Conservation (phyloP, 1,140 invertebrate species). For the Drosophila sproati region DNA sequence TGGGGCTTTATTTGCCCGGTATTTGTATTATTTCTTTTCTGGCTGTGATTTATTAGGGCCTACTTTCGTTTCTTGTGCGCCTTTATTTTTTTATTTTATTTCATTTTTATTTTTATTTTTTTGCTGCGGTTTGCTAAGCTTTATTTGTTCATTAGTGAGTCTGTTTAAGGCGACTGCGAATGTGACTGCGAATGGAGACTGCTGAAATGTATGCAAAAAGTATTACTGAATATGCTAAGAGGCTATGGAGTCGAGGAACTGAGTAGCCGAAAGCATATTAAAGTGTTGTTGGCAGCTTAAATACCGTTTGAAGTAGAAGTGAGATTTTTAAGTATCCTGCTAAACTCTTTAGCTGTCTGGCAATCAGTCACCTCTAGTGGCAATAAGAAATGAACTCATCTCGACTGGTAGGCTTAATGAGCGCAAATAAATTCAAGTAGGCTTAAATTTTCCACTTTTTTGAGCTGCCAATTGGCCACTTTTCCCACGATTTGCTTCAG, state of each 20-base stretch:
- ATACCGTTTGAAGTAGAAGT: constrained; percentile 14
- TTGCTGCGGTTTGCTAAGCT: constrained; percentile 59
- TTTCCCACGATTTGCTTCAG: constrained; percentile 28
- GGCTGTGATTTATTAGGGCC: constrained; percentile 70
- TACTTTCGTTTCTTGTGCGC: constrained; percentile 23
- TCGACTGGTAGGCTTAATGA: constrained; percentile 74
- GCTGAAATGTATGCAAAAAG: constrained; percentile 34
- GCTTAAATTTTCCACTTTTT: constrained; percentile 76
- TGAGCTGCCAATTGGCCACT: constrained; percentile 50
- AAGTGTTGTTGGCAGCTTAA: constrained; percentile 21
- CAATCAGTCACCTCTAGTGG: constrained; percentile 38
- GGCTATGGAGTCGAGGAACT: no score
- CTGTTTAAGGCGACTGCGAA: constrained; percentile 23
- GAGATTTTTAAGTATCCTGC: constrained; percentile 24
- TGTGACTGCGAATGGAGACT: no score
- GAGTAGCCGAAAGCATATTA: background rate
- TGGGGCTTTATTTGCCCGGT: constrained; percentile 39
- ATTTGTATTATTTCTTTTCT: constrained; percentile 70
- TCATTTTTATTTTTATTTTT: constrained; percentile 13
- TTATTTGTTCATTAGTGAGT: constrained; percentile 80
- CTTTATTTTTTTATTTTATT: constrained; percentile 20
- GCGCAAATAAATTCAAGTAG: constrained; percentile 82
- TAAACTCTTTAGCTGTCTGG: constrained; percentile 47
- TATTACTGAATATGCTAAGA: constrained; percentile 26
- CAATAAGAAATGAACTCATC: constrained; percentile 66